phyloP scores from a whole-genome alignment of 2,888 invertebrate species.

The Diogma glabrata region DNA sequence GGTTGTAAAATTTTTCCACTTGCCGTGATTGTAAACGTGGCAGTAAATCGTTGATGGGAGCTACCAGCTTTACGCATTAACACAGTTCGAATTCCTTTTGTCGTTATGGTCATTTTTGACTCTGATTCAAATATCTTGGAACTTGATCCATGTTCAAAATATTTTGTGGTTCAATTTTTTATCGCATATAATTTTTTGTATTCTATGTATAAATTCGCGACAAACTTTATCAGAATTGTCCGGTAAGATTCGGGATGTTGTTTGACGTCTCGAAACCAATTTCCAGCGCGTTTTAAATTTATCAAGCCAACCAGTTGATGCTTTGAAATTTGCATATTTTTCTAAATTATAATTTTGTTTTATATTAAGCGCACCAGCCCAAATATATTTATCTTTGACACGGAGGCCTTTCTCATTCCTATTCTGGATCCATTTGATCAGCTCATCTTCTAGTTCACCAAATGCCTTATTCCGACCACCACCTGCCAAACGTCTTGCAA shows the following conservation, averaged over 20 bases:
- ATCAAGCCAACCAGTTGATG: no score
- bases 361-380: neutral
- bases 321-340: no score
- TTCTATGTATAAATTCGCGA: neutral
- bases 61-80: conserved; percentile 1
- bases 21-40: no score
- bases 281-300: conserved; percentile 1
- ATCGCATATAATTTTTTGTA: neutral
- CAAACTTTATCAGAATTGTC: neutral
- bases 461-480: conserved; percentile 3
- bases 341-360: neutral
- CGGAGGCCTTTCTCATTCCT: neutral
- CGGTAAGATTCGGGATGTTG: neutral
- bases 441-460: neutral
- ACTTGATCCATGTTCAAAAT: conserved; percentile 3
- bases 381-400: conserved; percentile 5
- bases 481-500: neutral
- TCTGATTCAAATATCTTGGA: conserved; percentile 3
- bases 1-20: no score
- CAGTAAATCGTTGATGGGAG: conserved; percentile 7
- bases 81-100: neutral
- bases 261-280: conserved; percentile 4
- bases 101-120: no score
- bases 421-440: neutral
- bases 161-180: neutral